Base-by-base conservation (phyloP, 2,888 invertebrate genomes). In the Eristalinus aeneus region DNA sequence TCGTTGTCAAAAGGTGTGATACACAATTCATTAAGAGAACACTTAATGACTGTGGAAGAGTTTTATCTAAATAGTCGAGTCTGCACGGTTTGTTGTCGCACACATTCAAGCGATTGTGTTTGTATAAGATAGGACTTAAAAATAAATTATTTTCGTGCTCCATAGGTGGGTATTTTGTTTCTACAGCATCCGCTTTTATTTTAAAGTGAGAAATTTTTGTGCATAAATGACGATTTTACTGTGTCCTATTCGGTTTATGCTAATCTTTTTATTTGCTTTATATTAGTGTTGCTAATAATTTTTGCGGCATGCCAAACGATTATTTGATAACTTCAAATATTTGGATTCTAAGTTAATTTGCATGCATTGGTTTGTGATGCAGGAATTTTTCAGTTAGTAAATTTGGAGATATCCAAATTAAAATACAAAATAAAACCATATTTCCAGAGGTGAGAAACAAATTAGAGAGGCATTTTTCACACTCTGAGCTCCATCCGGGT, bases 1-100 rank as follows among this genome's bases (percentile, higher is more conserved):
- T 71, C 32, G 63, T 54, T 77, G 72, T 77, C 72, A 61, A 36
- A 68, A 72, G 72, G 82, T 82, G 82, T 82, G 82, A 82, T 75
- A 71, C 65, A 54, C 60, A 73, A 53, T 73, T 79, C 60, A 54
- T 72, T 72, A 65, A 60, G 63, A 63, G 56, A 46, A 60, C 32
- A 34, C 22, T 65, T 36, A 36, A 67, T 31, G 54, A 54, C 67
- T 56, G 23, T 27, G 23, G 56, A 27, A 16, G 46, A 68, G 61
- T 46, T 39, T 65, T 46, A 31, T 64, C 31, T 6, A 22, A 67
- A 39, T 46, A 20, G 65, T 39, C 58, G 65, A 16, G 58, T n/a
- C 36, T 56, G 58, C 27, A 27, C 8, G 46, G 32, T 11, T 22
- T 39, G 46, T 46, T n/a, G 46, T 46, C 46, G 5, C 46, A 46